Evolutionary conservation across 2,888 invertebrate genomes (phyloP).

Genomic region (Antheraea yamamai): DNA sequence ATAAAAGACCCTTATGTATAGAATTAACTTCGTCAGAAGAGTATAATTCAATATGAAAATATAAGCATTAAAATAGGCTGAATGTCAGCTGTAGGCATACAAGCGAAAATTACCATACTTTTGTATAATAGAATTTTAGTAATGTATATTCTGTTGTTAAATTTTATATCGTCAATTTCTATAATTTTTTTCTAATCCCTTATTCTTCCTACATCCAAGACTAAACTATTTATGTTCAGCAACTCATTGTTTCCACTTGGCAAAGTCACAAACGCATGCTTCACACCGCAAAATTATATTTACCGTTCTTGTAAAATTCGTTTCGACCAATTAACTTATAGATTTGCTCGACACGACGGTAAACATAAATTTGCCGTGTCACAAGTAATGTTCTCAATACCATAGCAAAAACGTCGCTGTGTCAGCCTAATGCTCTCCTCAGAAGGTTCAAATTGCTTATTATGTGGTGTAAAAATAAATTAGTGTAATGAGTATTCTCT

Average conservation of each 20-base stretch:
- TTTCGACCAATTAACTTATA: constrained; percentile 22
- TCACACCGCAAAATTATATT: constrained; percentile 31
- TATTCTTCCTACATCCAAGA: constrained; percentile 38
- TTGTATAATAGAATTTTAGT: background rate
- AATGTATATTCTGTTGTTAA: background rate
- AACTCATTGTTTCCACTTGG: constrained; percentile 57
- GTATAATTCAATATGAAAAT: no score
- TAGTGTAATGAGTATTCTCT: constrained; percentile 37
- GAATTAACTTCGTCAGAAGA: no score
- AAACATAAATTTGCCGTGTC: constrained; percentile 26
- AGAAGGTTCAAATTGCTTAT: constrained; percentile 30
- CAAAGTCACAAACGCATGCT: constrained; percentile 46
- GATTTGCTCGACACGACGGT: constrained; percentile 26
- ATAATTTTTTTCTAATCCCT: constrained; percentile 20
- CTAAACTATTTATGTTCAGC: constrained; percentile 48
- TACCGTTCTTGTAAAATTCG: constrained; percentile 24
- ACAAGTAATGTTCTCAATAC: constrained; percentile 41
- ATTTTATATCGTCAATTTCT: background rate
- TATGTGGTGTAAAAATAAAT: constrained; percentile 17
- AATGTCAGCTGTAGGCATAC: background rate
- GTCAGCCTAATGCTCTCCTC: background rate
- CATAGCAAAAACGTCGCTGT: constrained; percentile 24
- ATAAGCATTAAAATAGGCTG: background rate
- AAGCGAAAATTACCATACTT: background rate
- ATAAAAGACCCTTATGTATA: no score